Evolutionary conservation across 2,888 invertebrate species (phyloP).

Genomic region (Mantis religiosa): DNA sequence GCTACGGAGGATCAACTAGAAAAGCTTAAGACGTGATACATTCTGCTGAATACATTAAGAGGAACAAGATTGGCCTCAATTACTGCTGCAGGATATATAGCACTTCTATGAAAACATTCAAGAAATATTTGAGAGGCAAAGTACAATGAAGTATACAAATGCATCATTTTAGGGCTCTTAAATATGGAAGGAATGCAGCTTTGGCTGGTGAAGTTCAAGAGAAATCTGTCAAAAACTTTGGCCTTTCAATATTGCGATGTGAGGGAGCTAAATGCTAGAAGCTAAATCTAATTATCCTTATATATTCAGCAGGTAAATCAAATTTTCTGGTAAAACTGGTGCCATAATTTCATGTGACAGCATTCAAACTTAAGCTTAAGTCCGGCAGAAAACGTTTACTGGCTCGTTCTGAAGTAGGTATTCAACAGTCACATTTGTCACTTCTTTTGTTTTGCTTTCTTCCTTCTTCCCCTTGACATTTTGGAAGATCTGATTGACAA

Average conservation of each 20-base stretch:
- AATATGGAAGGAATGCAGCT: not conserved
- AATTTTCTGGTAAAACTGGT: not conserved
- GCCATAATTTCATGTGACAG: not conserved
- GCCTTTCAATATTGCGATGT: not conserved
- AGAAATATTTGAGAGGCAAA: too few species aligned
- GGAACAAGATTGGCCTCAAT: too few species aligned
- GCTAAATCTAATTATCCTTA: not conserved
- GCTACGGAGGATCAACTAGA: too few species aligned
- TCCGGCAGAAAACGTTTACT: constrained; percentile 1
- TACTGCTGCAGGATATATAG: too few species aligned
- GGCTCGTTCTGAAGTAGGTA: not conserved
- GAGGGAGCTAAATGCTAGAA: not conserved
- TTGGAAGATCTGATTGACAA: not conserved
- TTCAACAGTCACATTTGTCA: not conserved
- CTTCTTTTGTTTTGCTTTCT: too few species aligned
- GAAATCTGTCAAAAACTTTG: not conserved
- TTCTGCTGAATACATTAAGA: too few species aligned
- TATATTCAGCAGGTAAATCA: not conserved
- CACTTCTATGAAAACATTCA: too few species aligned
- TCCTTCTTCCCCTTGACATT: too few species aligned
- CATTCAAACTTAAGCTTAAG: not conserved
- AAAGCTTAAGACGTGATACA: too few species aligned
- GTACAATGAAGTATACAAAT: too few species aligned
- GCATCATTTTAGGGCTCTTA: too few species aligned
- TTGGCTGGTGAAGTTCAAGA: not conserved